A percentile compares a stretch with the other conserved stretches of the same genome.
Evolutionary conservation across 2,113 vertebrate genomes (phyloP).

Genomic region (Cavia aperea): DNA sequence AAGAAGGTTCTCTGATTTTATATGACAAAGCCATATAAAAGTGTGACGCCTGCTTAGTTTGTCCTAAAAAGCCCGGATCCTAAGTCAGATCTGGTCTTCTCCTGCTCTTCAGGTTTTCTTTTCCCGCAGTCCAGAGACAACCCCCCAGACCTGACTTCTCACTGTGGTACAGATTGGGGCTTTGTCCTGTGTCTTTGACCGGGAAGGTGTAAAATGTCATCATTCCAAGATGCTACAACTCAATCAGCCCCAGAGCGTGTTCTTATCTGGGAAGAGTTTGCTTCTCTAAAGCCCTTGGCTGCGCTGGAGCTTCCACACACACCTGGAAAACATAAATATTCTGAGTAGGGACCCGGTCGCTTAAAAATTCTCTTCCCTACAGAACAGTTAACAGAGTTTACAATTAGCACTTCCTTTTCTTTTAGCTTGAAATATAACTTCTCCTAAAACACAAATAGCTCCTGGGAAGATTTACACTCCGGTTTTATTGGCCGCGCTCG

Average conservation of each 20-base stretch:
- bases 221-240: background rate
- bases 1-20: background rate
- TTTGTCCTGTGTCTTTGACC: background rate
- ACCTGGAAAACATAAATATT: conserved; percentile 36
- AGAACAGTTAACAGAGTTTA: background rate
- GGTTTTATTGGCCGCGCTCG: background rate
- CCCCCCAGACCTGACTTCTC: background rate
- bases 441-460: conserved; percentile 22
- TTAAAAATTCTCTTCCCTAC: conserved; percentile 27
- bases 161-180: background rate
- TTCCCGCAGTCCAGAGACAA: conserved; percentile 5
- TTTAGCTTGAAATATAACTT: conserved; percentile 26
- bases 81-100: conserved; percentile 1
- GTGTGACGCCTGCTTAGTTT: background rate
- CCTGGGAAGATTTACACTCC: background rate
- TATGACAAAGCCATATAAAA: background rate
- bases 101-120: background rate
- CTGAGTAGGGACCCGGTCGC: background rate
- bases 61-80: background rate
- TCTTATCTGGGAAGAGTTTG: background rate
- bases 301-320: background rate
- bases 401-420: background rate
- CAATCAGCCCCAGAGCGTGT: background rate
- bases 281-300: conserved; percentile 4
- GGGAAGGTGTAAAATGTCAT: background rate